Conservation (phyloP, 2,797 vertebrate species). For the Garrulus glandarius region DNA sequence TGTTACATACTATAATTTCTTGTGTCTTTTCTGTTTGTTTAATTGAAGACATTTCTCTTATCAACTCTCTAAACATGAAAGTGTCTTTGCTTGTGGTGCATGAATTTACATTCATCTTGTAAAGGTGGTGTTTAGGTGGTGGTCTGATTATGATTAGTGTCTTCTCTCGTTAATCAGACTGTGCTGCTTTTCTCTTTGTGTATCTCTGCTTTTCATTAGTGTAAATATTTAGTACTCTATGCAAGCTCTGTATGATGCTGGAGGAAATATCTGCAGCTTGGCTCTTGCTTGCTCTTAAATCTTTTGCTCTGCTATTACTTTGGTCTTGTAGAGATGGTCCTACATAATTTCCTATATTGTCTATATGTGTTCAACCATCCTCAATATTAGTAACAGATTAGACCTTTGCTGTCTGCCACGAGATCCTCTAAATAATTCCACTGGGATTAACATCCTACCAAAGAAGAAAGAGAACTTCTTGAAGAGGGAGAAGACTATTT, state of each 20-base stretch:
- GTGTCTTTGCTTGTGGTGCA: background rate
- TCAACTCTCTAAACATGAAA: background rate
- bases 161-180: background rate
- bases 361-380: background rate
- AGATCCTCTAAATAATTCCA: background rate
- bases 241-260: background rate
- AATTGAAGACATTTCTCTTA: background rate
- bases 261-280: background rate
- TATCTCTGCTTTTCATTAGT: constrained; percentile 22
- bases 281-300: background rate
- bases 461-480: background rate
- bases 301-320: background rate
- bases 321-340: background rate
- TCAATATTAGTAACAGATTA: background rate
- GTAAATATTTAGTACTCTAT: background rate
- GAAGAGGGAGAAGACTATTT: background rate
- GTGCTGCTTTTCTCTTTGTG: background rate
- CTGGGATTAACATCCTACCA: background rate
- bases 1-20: background rate
- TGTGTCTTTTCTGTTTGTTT: background rate
- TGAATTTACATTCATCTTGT: background rate
- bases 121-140: constrained; percentile 6
- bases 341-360: background rate
- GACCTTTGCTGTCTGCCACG: background rate
- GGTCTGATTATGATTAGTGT: constrained; percentile 15